phyloP scores from a whole-genome alignment of 2,888 invertebrate species.

The Cerastis leucographa region DNA sequence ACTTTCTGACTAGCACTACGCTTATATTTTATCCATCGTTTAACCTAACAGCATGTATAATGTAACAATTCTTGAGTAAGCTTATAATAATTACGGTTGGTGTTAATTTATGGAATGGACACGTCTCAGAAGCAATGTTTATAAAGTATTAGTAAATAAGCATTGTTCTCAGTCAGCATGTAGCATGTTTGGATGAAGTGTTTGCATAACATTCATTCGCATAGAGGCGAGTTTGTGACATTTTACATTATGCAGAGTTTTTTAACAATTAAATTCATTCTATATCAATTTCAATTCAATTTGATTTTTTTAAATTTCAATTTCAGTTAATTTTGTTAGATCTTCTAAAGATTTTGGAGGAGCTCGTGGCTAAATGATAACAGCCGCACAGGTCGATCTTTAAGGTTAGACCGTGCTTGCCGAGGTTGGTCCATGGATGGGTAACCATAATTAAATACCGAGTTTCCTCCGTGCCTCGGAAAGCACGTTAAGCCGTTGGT shows the following conservation, averaged over 20 bases:
- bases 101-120: constrained; percentile 40
- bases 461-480: too few relatives aligned
- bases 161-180: constrained; percentile 30
- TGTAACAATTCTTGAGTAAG: constrained; percentile 8
- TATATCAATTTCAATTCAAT: too few relatives aligned
- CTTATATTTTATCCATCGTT: neutral
- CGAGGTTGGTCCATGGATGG: too few relatives aligned
- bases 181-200: constrained; percentile 6
- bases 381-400: too few relatives aligned
- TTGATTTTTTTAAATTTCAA: too few relatives aligned
- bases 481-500: too few relatives aligned
- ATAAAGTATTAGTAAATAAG: constrained; percentile 19
- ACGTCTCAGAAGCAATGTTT: constrained; percentile 29
- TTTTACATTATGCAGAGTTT: neutral
- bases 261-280: neutral
- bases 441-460: too few relatives aligned
- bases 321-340: constrained; percentile 1
- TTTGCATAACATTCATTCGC: constrained; percentile 6
- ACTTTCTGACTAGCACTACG: too few relatives aligned
- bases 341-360: neutral
- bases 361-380: too few relatives aligned
- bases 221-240: neutral
- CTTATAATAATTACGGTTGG: neutral
- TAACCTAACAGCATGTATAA: neutral
- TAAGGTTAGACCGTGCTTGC: too few relatives aligned